phyloP scores from a whole-genome alignment of 1,140 invertebrate species.

The Drosophila rufa region DNA sequence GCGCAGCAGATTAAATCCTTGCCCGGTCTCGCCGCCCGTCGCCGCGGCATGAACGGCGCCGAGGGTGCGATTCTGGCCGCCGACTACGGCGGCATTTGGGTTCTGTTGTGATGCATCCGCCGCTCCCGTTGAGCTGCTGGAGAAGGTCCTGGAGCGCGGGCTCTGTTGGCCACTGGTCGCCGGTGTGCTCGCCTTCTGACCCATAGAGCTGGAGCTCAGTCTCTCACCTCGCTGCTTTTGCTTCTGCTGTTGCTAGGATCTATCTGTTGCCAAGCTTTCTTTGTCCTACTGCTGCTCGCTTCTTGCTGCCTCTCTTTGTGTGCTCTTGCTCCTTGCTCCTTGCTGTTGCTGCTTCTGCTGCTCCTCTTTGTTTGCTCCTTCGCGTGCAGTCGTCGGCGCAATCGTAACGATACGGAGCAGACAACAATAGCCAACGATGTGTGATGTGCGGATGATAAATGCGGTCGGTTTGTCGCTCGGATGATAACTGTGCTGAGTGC shows the following conservation, averaged over 20 bases:
- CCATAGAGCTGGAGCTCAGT: conserved; percentile 87
- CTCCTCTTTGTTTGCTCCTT: conserved; percentile 47
- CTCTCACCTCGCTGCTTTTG: neutral
- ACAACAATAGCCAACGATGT: conserved; percentile 80
- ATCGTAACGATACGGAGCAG: conserved; percentile 60
- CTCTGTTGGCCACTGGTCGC: conserved; percentile 89
- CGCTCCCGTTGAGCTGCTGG: conserved; percentile 90
- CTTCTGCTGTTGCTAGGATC: neutral
- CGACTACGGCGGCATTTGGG: neutral
- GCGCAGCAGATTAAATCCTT: conserved; percentile 90
- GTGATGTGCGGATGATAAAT: conserved; percentile 65
- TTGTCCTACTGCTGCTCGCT: neutral
- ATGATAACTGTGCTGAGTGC: conserved; percentile 47
- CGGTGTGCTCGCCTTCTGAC: conserved; percentile 93
- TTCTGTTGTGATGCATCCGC: conserved; percentile 85
- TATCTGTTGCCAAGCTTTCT: conserved; percentile 1
- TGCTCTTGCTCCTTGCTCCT: neutral
- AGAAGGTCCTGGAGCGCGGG: conserved; percentile 91
- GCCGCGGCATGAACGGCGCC: conserved; percentile 8
- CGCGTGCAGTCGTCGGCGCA: conserved; percentile 15
- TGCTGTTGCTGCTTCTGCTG: conserved; percentile 7
- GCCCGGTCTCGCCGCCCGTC: conserved; percentile 83
- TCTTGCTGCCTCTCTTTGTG: neutral
- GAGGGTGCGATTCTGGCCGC: conserved; percentile 17
- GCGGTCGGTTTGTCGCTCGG: conserved; percentile 43